Evolutionary conservation across 1,140 invertebrate species (phyloP).

Genomic region (Drosophila sp.): DNA sequence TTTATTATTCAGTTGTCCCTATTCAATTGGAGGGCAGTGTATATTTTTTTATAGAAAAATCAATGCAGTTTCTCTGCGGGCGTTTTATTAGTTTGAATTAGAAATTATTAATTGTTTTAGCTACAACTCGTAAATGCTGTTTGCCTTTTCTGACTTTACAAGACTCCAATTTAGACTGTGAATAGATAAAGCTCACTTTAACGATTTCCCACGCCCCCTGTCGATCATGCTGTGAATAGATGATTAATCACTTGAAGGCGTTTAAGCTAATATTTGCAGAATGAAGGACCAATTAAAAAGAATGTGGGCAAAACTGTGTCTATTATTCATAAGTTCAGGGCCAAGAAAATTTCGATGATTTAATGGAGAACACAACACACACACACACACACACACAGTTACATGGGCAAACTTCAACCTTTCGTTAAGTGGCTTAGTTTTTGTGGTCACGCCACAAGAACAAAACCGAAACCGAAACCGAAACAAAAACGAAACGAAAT

Average conservation of each 20-base stretch:
- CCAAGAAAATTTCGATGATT: slow-evolving; percentile 48
- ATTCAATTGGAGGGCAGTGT: too few species aligned
- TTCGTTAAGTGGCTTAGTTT: slow-evolving; percentile 43
- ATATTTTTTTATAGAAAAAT: too few species aligned
- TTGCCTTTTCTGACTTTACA: background rate
- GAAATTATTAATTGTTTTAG: too few species aligned
- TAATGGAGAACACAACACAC: slow-evolving; percentile 34
- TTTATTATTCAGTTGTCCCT: too few species aligned
- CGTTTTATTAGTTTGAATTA: too few species aligned
- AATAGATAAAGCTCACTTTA: too few species aligned
- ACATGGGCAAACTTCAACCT: slow-evolving; percentile 2
- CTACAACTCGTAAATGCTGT: too few species aligned
- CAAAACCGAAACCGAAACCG: slow-evolving; percentile 67
- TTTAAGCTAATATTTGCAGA: background rate
- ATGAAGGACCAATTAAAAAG: background rate
- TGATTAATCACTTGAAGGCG: background rate
- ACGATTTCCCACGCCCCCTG: too few species aligned
- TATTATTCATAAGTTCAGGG: too few species aligned
- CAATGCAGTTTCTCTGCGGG: too few species aligned
- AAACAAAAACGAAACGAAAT: slow-evolving; percentile 58
- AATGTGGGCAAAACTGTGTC: background rate
- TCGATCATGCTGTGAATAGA: background rate
- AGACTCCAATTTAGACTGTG: slow-evolving; percentile 19
- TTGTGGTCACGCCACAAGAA: slow-evolving; percentile 72
- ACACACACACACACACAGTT: background rate